Evolutionary conservation across 2,113 vertebrate species (phyloP), one percentile per base, ranked within the genome.

Genomic region (Protomyctophum bolini): DNA sequence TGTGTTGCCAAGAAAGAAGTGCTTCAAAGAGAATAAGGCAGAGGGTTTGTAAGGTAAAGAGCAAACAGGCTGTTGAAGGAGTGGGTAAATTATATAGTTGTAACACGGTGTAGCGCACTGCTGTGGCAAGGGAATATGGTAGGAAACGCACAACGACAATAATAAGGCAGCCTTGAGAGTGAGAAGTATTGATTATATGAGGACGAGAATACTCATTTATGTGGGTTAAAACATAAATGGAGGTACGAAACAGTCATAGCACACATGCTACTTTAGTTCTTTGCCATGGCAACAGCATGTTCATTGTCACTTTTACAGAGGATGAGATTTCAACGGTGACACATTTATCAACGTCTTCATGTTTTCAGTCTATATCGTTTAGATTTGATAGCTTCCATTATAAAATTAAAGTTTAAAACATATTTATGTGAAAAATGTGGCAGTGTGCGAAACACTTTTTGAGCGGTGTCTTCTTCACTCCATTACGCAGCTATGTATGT

Each of bases 231-330:
- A 41, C 33, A 4, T 41, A 41, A 41, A 41, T 41, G 33, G 74
- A 50, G 41, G 70, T 50, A 79, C 83, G 85, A 75, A 80, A 62
- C 61, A 54, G 33, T 57, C 55, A 29, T 28, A 62, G 63, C 54
- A 79, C 64, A n/a, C 59, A 21, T 64, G 46, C 86, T 83, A 70
- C 72, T 51, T 33, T 12, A 21, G 66, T 45, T 45, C 9, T 57
- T 88, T 46, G 54, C 84, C 80, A 90, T 89, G 80, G 81, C 76
- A 90, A 85, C 85, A 72, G 58, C 64, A 72, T 68, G 66, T 79
- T 73, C n/a, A 49, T 7, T 52, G 49, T 51, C 10, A 65, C 63
- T 54, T 6, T 10, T 28, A 8, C 59, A 61, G 46, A 28, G 15
- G 8, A 58, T 8, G 33, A 41, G 0, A 41, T 41, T 41, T 41